Conservation (phyloP, 2,888 invertebrate species). For the Brenthis hecate region DNA sequence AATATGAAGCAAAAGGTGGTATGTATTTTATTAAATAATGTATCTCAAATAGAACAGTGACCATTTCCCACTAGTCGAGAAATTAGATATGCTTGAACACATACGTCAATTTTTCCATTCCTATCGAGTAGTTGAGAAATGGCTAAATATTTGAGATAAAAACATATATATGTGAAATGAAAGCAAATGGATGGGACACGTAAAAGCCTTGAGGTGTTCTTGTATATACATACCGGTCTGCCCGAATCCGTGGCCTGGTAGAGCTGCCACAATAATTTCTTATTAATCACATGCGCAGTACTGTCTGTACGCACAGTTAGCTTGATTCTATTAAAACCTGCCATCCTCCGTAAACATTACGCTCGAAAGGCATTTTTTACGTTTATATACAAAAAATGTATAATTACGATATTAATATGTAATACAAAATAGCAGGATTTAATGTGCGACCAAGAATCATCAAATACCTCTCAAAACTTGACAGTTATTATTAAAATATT, state of each 20-base stretch:
- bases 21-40: no score
- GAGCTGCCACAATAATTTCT: constrained; percentile 78
- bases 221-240: constrained; percentile 73
- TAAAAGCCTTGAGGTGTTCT: constrained; percentile 39
- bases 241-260: constrained; percentile 79
- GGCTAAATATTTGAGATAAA: constrained; percentile 12
- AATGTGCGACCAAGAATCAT: neutral
- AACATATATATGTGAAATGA: constrained; percentile 18
- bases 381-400: neutral
- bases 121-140: neutral
- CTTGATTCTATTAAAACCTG: constrained; percentile 25
- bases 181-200: constrained; percentile 32
- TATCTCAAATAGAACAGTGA: no score
- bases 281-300: constrained; percentile 71
- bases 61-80: no score
- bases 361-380: constrained; percentile 1
- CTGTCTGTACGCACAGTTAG: constrained; percentile 39
- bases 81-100: no score
- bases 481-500: no score
- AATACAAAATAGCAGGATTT: neutral
- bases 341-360: neutral
- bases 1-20: no score
- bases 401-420: neutral
- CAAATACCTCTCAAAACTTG: no score
- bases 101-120: no score